phyloP scores from a whole-genome alignment of 1,140 invertebrate species.

The Zaprionus taronus region DNA sequence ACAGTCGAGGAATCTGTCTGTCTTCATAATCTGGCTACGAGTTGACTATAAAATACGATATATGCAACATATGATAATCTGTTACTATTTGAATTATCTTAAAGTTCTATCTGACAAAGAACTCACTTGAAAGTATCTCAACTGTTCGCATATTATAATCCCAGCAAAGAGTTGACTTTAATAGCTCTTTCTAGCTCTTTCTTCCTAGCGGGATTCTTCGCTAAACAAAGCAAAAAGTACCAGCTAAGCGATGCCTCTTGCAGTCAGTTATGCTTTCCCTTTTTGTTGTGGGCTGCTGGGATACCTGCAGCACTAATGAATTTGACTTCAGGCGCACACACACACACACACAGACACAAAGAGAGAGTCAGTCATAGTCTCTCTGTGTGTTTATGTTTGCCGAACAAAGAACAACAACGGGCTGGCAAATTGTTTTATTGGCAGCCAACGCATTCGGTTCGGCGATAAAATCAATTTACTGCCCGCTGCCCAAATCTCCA shows the following conservation, averaged over 20 bases:
- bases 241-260: neutral
- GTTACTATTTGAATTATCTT: too few relatives aligned
- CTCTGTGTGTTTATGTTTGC: conserved; percentile 30
- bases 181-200: neutral
- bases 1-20: too few relatives aligned
- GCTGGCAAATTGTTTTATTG: conserved; percentile 78
- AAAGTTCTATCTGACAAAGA: neutral
- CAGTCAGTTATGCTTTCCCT: neutral
- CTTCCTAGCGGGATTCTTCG: neutral
- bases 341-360: conserved; percentile 23
- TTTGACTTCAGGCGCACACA: conserved; percentile 33
- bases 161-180: neutral
- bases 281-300: neutral
- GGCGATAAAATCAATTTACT: conserved; percentile 77
- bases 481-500: conserved; percentile 35
- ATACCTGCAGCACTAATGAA: conserved; percentile 8
- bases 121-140: neutral
- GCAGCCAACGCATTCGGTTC: conserved; percentile 65
- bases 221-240: neutral
- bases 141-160: neutral
- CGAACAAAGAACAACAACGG: conserved; percentile 61
- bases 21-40: too few relatives aligned
- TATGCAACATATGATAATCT: too few relatives aligned
- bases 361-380: neutral
- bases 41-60: too few relatives aligned